Base-by-base conservation (phyloP, 1,140 invertebrate species). In the Sinella curviseta region DNA sequence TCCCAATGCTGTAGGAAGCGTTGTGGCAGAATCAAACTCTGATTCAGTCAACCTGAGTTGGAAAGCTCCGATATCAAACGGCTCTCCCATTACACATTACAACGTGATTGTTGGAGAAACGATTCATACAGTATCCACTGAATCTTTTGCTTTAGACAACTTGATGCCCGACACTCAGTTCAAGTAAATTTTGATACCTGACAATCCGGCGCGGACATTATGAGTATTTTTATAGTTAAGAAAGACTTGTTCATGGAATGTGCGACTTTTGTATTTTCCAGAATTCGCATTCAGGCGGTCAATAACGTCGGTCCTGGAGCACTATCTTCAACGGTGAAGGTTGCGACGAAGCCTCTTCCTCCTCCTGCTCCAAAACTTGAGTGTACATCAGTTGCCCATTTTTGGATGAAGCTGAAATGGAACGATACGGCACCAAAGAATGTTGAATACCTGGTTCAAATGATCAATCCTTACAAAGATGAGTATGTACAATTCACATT, bases 391-490 rank as follows among this genome's bases (percentile, higher is more conserved):
- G 87, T 88, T 4, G 91, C 91, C 0, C 93, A 94, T 86, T 95
- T 95, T 87, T 92, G 91, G 86, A 88, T 97, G 73, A 94, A 94
- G 85, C 88, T 97, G 26, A 94, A 94, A 86, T 97, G 95, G 95
- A 91, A 90, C 24, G 92, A 93, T 57, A 89, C 89, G 17, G 89
- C 90, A 82, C 92, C 90, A 81, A 84, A 88, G 16, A 92, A 93
- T 84, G 91, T 92, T 16, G 91, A 92, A 82, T 95, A 94, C 87
- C 91, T 90, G 80, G 88, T 96, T 73, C 93, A 95, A 88, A 93
- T 94, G 91, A 91, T 92, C 81, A 91, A 90, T 81, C 86, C 88
- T 1, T 88, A 91, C 48, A 88, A 88, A 57, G 91, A 92, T 78
- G 86, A 87, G 87, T 88, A 84, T 85, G 86, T 85, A 60, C 35